Percentiles rank a stretch among this genome's conserved stretches.
Conservation (phyloP, 1,140 invertebrate species). For the Aphelenchoides fujianensis region DNA sequence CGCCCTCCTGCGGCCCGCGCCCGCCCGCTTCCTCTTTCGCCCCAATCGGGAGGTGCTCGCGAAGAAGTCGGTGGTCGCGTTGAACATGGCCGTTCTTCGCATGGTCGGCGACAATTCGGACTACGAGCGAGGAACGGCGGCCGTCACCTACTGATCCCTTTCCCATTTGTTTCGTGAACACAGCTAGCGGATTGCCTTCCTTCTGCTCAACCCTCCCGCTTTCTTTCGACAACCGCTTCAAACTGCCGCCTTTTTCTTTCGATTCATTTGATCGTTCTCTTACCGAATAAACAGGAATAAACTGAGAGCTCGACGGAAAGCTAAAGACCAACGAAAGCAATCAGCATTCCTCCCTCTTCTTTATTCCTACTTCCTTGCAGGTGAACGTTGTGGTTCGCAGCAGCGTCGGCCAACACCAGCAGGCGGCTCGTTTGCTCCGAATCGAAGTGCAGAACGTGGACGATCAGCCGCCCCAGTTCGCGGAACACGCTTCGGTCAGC, state of each 20-base stretch:
- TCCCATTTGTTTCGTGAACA: no score
- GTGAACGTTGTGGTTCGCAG: conserved; percentile 27
- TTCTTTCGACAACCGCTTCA: neutral
- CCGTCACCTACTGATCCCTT: neutral
- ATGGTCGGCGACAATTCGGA: conserved; percentile 38
- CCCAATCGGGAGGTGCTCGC: conserved; percentile 23
- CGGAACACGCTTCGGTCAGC: conserved; percentile 19
- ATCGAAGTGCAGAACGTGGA: conserved; percentile 39
- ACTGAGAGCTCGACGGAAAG: neutral
- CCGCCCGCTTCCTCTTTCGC: conserved; percentile 38
- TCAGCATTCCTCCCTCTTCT: no score
- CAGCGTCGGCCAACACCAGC: neutral
- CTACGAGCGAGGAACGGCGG: conserved; percentile 35
- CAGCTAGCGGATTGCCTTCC: no score
- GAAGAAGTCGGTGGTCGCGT: conserved; percentile 40
- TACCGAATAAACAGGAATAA: no score
- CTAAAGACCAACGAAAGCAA: no score
- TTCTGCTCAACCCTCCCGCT: neutral
- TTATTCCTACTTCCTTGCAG: conserved; percentile 32
- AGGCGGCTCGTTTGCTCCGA: conserved; percentile 22
- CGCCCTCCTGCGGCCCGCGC: conserved; percentile 32
- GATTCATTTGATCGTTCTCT: no score
- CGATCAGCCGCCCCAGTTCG: conserved; percentile 35
- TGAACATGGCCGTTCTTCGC: conserved; percentile 46
- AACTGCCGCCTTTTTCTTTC: no score